Evolutionary conservation across 2,888 invertebrate genomes (phyloP).

Genomic region (Lamellibrachia columna): DNA sequence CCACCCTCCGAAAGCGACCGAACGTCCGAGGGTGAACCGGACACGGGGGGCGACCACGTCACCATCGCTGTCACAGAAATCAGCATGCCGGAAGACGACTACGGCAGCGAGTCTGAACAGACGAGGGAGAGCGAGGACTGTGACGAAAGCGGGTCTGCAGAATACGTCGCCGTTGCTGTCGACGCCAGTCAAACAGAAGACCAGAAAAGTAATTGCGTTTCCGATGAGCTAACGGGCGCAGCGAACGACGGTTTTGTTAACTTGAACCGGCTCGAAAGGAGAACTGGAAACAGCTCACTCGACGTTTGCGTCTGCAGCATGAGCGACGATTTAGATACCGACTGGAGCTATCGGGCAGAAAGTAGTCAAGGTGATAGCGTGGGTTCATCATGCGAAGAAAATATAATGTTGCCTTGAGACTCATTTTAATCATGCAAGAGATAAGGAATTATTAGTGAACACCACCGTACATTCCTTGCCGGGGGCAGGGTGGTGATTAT

Average conservation of each 20-base stretch:
- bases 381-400: background rate
- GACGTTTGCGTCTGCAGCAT: background rate
- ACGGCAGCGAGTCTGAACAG: constrained; percentile 8
- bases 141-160: background rate
- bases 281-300: background rate
- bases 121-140: background rate
- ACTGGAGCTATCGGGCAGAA: background rate
- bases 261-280: background rate
- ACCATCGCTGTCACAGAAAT: background rate
- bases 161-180: background rate
- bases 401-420: background rate
- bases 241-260: background rate
- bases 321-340: background rate
- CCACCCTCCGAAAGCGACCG: background rate
- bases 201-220: background rate
- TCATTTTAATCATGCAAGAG: background rate
- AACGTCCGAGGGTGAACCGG: background rate
- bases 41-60: background rate
- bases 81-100: background rate
- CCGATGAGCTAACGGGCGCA: background rate
- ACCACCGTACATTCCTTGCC: background rate
- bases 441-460: background rate
- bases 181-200: background rate
- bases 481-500: background rate
- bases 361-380: background rate